Conservation (phyloP, 2,888 invertebrate species). For the Patella ulyssiponensis region DNA sequence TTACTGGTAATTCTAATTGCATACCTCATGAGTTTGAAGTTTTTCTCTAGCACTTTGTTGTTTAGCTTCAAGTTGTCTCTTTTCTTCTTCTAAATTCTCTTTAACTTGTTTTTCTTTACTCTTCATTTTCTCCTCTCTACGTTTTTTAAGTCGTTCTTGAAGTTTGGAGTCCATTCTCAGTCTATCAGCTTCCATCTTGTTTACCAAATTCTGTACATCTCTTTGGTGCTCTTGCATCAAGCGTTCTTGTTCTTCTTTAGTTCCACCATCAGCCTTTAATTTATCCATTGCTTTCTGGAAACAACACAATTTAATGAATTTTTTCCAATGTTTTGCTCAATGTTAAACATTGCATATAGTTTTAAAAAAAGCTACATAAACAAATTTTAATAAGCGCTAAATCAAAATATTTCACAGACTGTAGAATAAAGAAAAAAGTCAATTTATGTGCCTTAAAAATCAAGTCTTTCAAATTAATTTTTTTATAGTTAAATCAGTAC, state of each 20-base stretch:
- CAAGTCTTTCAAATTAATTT: too few species aligned
- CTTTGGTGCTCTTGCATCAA: conserved; percentile 63
- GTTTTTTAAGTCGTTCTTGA: conserved; percentile 63
- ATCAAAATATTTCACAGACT: too few species aligned
- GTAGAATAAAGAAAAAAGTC: too few species aligned
- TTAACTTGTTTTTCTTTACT: conserved; percentile 56
- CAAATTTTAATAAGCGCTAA: too few species aligned
- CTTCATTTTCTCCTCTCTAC: conserved; percentile 58
- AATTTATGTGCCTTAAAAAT: too few species aligned
- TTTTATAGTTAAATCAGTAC: too few species aligned
- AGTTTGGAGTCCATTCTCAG: conserved; percentile 67
- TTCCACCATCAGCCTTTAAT: conserved; percentile 56
- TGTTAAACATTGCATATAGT: too few species aligned
- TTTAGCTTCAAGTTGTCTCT: conserved; percentile 56
- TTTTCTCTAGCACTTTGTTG: conserved; percentile 60
- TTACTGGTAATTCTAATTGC: not conserved
- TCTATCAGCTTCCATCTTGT: conserved; percentile 67
- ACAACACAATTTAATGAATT: not conserved
- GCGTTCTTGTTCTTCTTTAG: conserved; percentile 61
- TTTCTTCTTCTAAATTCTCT: conserved; percentile 50
- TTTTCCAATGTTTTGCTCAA: too few species aligned
- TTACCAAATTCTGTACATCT: conserved; percentile 61
- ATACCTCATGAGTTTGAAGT: conserved; percentile 64
- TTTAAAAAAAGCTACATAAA: too few species aligned
- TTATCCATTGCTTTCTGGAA: conserved; percentile 63